Conservation (phyloP, 2,113 vertebrate species). For the Nothobranchius kuhntae region DNA sequence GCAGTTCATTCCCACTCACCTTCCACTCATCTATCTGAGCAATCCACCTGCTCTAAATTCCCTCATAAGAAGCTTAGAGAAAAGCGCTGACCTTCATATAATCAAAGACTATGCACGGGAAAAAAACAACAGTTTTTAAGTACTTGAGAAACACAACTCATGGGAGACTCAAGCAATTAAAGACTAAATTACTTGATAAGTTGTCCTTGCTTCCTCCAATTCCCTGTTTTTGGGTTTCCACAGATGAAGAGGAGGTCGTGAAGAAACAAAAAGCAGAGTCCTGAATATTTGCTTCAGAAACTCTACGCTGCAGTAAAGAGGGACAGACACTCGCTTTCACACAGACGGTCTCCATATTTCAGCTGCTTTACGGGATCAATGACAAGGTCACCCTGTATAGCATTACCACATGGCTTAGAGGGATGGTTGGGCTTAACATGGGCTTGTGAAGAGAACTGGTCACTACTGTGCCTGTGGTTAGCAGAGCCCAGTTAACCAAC, state of each 20-base stretch:
- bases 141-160: constrained; percentile 69
- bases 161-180: constrained; percentile 76
- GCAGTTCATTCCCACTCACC: constrained; percentile 11
- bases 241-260: constrained; percentile 58
- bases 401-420: too few relatives aligned
- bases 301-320: constrained; percentile 37
- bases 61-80: constrained; percentile 71
- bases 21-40: constrained; percentile 49
- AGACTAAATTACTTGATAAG: constrained; percentile 75
- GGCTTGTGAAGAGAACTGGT: too few relatives aligned
- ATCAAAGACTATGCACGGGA: constrained; percentile 73
- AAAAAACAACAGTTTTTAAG: constrained; percentile 75
- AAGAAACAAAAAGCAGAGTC: constrained; percentile 35
- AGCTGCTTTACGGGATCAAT: too few relatives aligned
- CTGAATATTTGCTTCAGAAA: constrained; percentile 16
- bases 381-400: too few relatives aligned
- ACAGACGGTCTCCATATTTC: constrained; percentile 1
- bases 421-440: too few relatives aligned
- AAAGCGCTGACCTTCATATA: constrained; percentile 75
- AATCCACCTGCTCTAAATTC: constrained; percentile 72
- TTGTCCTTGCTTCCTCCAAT: constrained; percentile 63
- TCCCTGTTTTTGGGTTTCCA: constrained; percentile 43
- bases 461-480: too few relatives aligned
- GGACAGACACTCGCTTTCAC: constrained; percentile 43
- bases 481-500: too few relatives aligned